A percentile compares a stretch with the other conserved stretches of the same genome.
Conservation (phyloP, 2,113 vertebrate genomes). For the Festucalex cinctus region DNA sequence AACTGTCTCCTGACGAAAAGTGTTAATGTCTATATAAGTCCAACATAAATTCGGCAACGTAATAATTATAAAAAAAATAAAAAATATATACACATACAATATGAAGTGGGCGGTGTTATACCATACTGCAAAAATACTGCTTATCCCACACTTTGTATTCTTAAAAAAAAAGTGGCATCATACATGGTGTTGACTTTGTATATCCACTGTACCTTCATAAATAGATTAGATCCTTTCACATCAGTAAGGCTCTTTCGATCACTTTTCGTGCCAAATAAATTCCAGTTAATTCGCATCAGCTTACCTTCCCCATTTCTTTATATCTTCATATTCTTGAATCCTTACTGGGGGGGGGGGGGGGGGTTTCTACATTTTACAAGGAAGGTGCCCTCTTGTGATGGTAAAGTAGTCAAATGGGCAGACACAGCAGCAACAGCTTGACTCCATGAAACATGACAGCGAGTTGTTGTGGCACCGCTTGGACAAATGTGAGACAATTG, state of each 20-base stretch:
- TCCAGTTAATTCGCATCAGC: background rate
- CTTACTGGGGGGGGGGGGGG: too few species aligned
- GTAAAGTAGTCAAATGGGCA: slow-evolving; percentile 7
- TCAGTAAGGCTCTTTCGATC: background rate
- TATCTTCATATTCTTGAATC: background rate
- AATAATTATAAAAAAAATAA: too few species aligned
- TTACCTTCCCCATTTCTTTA: background rate
- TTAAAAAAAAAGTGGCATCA: background rate
- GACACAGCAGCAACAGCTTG: slow-evolving; percentile 25
- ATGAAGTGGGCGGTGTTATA: too few species aligned
- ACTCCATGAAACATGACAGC: slow-evolving; percentile 35
- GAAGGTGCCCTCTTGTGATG: background rate
- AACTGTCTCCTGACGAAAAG: too few species aligned
- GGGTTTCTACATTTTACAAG: background rate
- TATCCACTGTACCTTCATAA: background rate
- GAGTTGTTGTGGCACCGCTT: slow-evolving; percentile 46
- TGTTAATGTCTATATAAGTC: too few species aligned
- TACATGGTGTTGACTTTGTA: background rate
- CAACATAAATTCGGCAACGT: too few species aligned
- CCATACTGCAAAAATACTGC: too few species aligned
- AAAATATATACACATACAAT: too few species aligned
- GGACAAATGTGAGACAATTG: slow-evolving; percentile 36
- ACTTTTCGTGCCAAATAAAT: background rate
- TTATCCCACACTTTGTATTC: too few species aligned
- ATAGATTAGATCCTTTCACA: background rate